A percentile compares a stretch with the other conserved stretches of the same genome.
Conservation (phyloP, 2,888 invertebrate species). For the Cetonia aurata region DNA sequence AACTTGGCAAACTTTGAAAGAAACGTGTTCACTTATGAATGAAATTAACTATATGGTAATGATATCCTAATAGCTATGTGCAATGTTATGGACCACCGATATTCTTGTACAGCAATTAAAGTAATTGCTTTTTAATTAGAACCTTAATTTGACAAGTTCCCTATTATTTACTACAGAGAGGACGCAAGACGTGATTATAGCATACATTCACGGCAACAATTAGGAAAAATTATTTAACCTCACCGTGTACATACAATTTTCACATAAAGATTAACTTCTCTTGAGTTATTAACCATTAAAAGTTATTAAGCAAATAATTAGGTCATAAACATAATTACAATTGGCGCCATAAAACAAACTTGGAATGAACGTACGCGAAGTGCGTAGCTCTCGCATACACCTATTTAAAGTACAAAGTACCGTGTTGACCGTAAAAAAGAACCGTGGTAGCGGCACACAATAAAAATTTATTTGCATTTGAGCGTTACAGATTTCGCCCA, state of each 20-base stretch:
- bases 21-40: too few relatives aligned
- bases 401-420: constrained; percentile 31
- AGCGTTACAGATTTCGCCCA: constrained; percentile 16
- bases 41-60: too few relatives aligned
- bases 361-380: constrained; percentile 12
- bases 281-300: constrained; percentile 38
- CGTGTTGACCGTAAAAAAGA: constrained; percentile 28
- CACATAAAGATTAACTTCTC: constrained; percentile 40
- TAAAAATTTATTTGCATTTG: constrained; percentile 38
- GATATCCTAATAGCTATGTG: too few relatives aligned
- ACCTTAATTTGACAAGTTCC: too few relatives aligned
- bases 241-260: constrained; percentile 11
- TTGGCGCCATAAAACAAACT: constrained; percentile 34
- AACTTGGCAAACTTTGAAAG: too few relatives aligned
- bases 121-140: too few relatives aligned
- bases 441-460: constrained; percentile 25
- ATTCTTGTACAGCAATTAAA: too few relatives aligned
- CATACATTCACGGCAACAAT: neutral
- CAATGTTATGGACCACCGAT: too few relatives aligned
- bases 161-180: too few relatives aligned
- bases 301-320: constrained; percentile 33
- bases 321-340: constrained; percentile 36
- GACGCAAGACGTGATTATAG: neutral
- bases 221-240: constrained; percentile 6
- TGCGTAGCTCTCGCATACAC: constrained; percentile 11